phyloP scores from a whole-genome alignment of 2,113 vertebrate genomes.

The Antidorcas marsupialis region DNA sequence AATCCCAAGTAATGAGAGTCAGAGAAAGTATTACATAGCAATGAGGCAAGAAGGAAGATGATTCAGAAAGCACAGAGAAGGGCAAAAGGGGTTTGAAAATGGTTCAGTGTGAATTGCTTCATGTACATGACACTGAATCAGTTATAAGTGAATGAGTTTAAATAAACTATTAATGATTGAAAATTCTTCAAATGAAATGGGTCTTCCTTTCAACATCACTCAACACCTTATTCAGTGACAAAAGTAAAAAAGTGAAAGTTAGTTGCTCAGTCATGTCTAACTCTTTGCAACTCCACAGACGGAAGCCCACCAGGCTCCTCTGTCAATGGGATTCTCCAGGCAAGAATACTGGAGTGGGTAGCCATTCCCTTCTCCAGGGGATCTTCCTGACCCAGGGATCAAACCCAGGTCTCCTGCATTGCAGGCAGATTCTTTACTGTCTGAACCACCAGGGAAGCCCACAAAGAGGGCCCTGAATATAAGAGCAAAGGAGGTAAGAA shows the following conservation, averaged over 20 bases:
- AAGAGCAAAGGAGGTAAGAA: not conserved
- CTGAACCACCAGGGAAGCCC: not conserved
- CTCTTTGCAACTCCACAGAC: not conserved
- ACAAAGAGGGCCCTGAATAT: not conserved
- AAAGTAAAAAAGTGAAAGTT: not conserved
- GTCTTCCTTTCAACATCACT: not conserved
- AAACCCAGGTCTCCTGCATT: not conserved
- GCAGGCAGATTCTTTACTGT: not conserved
- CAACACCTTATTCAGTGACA: not conserved
- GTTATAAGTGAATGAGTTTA: not conserved
- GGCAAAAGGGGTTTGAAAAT: not conserved
- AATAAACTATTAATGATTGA: not conserved
- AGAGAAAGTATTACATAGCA: not conserved
- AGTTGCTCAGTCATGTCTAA: not conserved
- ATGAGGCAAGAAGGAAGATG: not conserved
- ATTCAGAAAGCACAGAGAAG: not conserved
- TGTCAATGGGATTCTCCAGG: not conserved
- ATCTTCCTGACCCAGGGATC: not conserved
- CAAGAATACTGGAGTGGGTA: not conserved
- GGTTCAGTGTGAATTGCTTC: not conserved
- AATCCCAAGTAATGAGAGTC: not conserved
- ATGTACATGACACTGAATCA: not conserved
- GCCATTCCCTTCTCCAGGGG: not conserved
- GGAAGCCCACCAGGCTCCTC: not conserved
- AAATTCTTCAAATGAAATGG: not conserved